A percentile compares a stretch with the other conserved stretches of the same genome.
Conservation (phyloP, 2,113 vertebrate species). For the Paratilapia polleni region DNA sequence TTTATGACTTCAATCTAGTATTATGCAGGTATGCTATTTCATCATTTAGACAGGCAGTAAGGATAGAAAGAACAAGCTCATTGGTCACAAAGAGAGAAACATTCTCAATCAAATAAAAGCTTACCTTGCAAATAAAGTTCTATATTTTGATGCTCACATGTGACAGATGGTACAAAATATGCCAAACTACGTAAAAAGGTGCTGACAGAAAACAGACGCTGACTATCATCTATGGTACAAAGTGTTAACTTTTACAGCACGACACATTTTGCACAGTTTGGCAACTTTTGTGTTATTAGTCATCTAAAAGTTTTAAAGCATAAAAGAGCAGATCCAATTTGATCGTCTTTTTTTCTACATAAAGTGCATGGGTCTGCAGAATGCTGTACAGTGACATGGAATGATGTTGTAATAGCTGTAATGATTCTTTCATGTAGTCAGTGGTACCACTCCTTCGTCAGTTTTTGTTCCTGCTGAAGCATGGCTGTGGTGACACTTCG, state of each 20-base stretch:
- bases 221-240: slow-evolving; percentile 30
- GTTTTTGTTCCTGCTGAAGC: background rate
- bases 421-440: background rate
- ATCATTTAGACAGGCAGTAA: slow-evolving; percentile 31
- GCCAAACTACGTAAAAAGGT: slow-evolving; percentile 44
- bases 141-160: slow-evolving; percentile 33
- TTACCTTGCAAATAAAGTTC: slow-evolving; percentile 17
- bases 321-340: background rate
- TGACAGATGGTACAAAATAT: slow-evolving; percentile 50
- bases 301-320: background rate
- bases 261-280: slow-evolving; percentile 21
- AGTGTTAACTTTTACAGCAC: slow-evolving; percentile 30
- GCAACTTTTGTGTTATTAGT: slow-evolving; percentile 33
- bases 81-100: slow-evolving; percentile 38
- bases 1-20: slow-evolving; percentile 23
- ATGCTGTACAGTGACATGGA: background rate
- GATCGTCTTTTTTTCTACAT: background rate
- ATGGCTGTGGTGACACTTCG: no score
- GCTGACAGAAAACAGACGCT: slow-evolving; percentile 40
- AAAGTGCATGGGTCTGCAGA: background rate
- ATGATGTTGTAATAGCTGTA: background rate
- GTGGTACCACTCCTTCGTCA: background rate
- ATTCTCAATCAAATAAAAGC: slow-evolving; percentile 31
- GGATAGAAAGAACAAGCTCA: slow-evolving; percentile 8
- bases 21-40: slow-evolving; percentile 22